A percentile compares a stretch with the other conserved stretches of the same genome.
These are phyloP conservation scores for Listronotus oregonensis DNA, from an alignment of 1,140 invertebrate species.

Conservation along the genomic window DNA sequence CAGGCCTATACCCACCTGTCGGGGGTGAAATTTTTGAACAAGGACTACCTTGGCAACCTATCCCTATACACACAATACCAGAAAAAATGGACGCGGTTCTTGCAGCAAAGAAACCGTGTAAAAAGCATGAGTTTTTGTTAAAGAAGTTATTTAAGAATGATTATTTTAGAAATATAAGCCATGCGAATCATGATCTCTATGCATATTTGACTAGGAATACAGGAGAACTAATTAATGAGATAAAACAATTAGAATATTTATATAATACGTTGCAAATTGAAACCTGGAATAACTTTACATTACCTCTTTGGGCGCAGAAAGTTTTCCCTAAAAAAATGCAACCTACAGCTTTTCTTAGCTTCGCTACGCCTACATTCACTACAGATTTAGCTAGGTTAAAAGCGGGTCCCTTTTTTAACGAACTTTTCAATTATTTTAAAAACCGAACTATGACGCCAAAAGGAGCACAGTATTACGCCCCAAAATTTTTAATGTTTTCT, in stretches of 20 bases:
- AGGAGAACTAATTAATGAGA: constrained; percentile 61
- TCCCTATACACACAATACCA: constrained; percentile 82
- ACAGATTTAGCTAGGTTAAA: constrained; percentile 61
- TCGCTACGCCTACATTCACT: constrained; percentile 59
- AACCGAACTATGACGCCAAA: constrained; percentile 31
- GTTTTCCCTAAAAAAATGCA: constrained; percentile 61
- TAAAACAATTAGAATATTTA: constrained; percentile 64
- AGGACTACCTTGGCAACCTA: constrained; percentile 82
- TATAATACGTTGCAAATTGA: constrained; percentile 75
- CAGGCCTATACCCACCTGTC: constrained; percentile 75
- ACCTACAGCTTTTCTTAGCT: constrained; percentile 60
- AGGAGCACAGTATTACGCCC: constrained; percentile 32
- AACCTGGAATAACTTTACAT: constrained; percentile 68
- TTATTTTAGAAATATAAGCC: constrained; percentile 64
- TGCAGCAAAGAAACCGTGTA: constrained; percentile 66
- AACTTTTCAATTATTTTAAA: constrained; percentile 44
- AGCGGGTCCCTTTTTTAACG: constrained; percentile 66
- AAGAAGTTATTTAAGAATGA: constrained; percentile 62
- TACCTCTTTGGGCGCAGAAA: constrained; percentile 73
- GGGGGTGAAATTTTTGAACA: constrained; percentile 69
- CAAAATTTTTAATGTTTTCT: constrained; percentile 76
- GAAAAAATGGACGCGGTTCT: constrained; percentile 67
- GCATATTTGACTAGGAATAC: constrained; percentile 65
- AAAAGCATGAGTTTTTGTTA: constrained; percentile 64
- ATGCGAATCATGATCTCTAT: constrained; percentile 67